Conservation (phyloP, 2,113 vertebrate genomes). For the Seriola quinqueradiata region DNA sequence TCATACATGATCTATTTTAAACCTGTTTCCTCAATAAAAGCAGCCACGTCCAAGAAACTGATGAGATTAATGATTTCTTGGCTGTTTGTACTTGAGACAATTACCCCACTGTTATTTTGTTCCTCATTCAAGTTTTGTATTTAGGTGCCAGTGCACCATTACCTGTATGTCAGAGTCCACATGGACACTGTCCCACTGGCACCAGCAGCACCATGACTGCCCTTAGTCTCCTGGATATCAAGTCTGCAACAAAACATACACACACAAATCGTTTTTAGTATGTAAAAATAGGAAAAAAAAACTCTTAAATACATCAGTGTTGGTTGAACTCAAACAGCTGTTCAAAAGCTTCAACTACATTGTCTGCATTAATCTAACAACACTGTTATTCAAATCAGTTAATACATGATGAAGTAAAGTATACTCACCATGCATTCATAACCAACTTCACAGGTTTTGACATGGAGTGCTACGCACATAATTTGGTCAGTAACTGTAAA, state of each 20-base stretch:
- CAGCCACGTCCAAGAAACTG: neutral
- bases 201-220: neutral
- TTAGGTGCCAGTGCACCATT: neutral
- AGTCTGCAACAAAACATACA: too few species aligned
- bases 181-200: neutral
- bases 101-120: neutral
- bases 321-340: neutral
- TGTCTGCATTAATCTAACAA: neutral
- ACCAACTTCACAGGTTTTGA: neutral
- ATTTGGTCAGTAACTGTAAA: neutral
- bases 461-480: neutral
- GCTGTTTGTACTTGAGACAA: neutral
- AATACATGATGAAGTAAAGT: too few species aligned
- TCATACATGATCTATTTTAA: neutral
- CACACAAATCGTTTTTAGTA: too few species aligned
- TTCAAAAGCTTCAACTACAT: neutral
- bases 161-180: neutral
- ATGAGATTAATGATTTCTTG: constrained; percentile 11
- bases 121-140: neutral
- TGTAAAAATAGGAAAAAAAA: too few species aligned
- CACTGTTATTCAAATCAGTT: neutral
- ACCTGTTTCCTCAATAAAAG: constrained; percentile 1
- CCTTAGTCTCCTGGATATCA: too few species aligned
- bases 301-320: too few species aligned
- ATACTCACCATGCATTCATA: neutral